Base-by-base conservation (phyloP, 2,888 invertebrate species). In the Cetonia aurata region DNA sequence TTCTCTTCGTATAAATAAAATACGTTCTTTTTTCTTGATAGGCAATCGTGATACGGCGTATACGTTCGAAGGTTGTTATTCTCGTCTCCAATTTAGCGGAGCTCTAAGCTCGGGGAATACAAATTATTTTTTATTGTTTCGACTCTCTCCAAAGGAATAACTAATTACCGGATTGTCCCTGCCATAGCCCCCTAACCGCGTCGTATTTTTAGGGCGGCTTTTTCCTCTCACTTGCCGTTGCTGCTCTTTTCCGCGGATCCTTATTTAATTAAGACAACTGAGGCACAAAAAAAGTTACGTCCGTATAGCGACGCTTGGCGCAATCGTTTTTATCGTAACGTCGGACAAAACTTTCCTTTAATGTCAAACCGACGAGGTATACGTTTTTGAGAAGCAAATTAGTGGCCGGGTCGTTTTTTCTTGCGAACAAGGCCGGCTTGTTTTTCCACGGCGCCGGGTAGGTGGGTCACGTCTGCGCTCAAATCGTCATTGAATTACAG, bases 61-160 rank as follows among this genome's bases (percentile, higher is more conserved):
- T n/a, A n/a, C n/a, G n/a, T n/a, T n/a, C n/a, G n/a, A n/a, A n/a
- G n/a, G n/a, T n/a, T n/a, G n/a, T 50, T 50, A 17, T 31, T 60
- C 25, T 50, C 42, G 50, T 62, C 52, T 62, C 44, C 55, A 60
- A 69, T 62, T 69, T 53, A 19, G 13, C 42, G 62, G 55, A 44
- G 19, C 60, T 25, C 53, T 53, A 17, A 69, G 9, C 19, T n/a
- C 12, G 37, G 42, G 41, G 69, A 60, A 62, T 69, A 69, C 69
- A 60, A 69, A 69, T 62, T 62, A 60, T 60, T 69, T 69, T 69
- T 53, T 69, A 60, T 62, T 60, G 62, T 48, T 65, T 50, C 15
- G 37, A 65, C 37, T 50, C 50, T 65, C 62, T 65, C 17, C 37
- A 50, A 65, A 37, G 50, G 62, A 65, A 65, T 65, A 65, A 65